phyloP scores from a whole-genome alignment of 2,113 vertebrate species.

The Protobothrops mucrosquamatus region DNA sequence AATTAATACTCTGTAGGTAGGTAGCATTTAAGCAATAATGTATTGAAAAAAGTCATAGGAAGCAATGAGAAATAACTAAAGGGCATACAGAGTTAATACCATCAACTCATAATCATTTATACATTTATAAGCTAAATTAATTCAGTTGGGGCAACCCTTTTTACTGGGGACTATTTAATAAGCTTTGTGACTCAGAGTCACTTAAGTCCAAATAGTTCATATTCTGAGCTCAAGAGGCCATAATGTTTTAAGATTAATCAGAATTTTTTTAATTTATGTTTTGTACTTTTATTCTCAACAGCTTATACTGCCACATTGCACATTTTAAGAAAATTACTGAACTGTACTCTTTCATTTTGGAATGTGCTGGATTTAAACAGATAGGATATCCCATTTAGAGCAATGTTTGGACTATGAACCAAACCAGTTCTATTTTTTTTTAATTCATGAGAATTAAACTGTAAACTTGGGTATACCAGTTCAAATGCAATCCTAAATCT shows the following conservation, averaged over 20 bases:
- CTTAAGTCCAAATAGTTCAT: not conserved
- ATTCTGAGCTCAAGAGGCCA: not conserved
- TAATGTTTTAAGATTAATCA: not conserved
- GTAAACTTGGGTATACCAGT: not conserved
- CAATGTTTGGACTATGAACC: not conserved
- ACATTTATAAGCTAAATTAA: not conserved
- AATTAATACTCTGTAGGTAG: not conserved
- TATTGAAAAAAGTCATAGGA: not conserved
- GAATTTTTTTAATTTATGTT: not conserved
- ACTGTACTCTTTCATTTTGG: not conserved
- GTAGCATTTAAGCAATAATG: not conserved
- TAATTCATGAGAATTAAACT: not conserved
- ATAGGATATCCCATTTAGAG: not conserved
- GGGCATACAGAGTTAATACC: not conserved
- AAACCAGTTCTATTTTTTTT: not conserved
- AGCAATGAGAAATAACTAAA: no score
- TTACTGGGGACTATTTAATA: not conserved
- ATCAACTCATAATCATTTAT: not conserved
- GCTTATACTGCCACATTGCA: not conserved
- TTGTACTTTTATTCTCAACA: not conserved
- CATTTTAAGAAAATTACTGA: not conserved
- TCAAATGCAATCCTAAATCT: not conserved
- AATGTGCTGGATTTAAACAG: not conserved
- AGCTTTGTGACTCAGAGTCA: not conserved
- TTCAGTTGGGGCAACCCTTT: not conserved